Percentiles rank a stretch among this genome's conserved stretches.
Conservation (phyloP, 2,797 vertebrate genomes). For the Pelobates cultripes region DNA sequence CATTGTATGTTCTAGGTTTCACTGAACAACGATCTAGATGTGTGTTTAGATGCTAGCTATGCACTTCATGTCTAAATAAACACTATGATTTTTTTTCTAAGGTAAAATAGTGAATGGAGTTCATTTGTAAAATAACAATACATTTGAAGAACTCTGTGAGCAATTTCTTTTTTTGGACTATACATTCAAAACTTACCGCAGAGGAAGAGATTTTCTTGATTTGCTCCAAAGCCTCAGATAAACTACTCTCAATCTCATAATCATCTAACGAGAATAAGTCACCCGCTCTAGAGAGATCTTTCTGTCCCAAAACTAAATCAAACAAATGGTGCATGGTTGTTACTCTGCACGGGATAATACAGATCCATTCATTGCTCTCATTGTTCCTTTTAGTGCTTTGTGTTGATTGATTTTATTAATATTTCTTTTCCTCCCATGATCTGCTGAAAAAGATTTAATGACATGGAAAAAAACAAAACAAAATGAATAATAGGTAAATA, state of each 20-base stretch:
- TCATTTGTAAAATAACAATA: too few species aligned
- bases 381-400: background rate
- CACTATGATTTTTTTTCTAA: too few species aligned
- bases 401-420: background rate
- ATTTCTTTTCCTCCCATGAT: background rate
- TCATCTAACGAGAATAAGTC: constrained; percentile 95
- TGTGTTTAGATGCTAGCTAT: too few species aligned
- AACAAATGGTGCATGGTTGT: constrained; percentile 91
- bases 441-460: background rate
- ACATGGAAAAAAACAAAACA: too few species aligned
- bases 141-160: too few species aligned
- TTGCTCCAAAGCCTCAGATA: constrained; percentile 92
- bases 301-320: constrained; percentile 86
- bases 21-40: too few species aligned
- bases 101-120: too few species aligned
- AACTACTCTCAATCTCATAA: constrained; percentile 85
- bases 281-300: constrained; percentile 91
- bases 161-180: too few species aligned
- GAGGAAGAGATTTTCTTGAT: constrained; percentile 93
- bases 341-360: background rate
- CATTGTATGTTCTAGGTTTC: too few species aligned
- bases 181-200: constrained; percentile 71
- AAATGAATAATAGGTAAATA: too few species aligned
- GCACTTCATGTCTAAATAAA: too few species aligned
- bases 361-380: background rate